phyloP scores from a whole-genome alignment of 30 jellyfish, hydroid and myxozoan species.

The Aurelia aurita complex sp. Pacific region DNA sequence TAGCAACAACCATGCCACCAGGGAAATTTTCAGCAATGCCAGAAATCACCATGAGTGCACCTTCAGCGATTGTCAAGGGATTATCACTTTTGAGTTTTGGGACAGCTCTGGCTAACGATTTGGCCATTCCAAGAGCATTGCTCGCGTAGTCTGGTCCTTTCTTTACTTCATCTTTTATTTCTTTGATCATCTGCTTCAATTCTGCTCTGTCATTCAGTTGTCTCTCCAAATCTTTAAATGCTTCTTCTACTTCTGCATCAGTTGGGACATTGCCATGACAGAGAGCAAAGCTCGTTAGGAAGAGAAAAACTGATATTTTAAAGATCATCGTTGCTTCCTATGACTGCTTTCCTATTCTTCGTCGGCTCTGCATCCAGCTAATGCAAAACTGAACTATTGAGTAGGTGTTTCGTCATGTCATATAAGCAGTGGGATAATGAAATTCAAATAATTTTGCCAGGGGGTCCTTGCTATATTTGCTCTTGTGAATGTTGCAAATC shows the following conservation, averaged over 20 bases:
- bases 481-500: too few species aligned
- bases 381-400: too few species aligned
- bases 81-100: conserved; percentile 29
- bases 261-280: neutral
- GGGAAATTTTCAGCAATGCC: conserved; percentile 42
- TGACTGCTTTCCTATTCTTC: too few species aligned
- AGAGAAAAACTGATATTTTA: neutral
- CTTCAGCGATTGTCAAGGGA: conserved; percentile 34
- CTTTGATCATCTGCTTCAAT: conserved; percentile 19
- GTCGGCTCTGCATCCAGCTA: too few species aligned
- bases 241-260: conserved; percentile 29
- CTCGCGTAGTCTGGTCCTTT: conserved; percentile 26
- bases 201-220: conserved; percentile 17
- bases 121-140: conserved; percentile 17
- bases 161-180: conserved; percentile 26
- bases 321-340: too few species aligned
- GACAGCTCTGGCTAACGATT: conserved; percentile 21
- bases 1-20: conserved; percentile 22
- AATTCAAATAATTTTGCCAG: too few species aligned
- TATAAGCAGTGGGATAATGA: too few species aligned
- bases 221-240: conserved; percentile 9
- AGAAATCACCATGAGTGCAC: conserved; percentile 20
- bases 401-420: too few species aligned
- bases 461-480: too few species aligned
- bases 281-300: neutral